Conservation (phyloP, 92 coral and sea anemone species). For the Phymanthus crucifer region DNA sequence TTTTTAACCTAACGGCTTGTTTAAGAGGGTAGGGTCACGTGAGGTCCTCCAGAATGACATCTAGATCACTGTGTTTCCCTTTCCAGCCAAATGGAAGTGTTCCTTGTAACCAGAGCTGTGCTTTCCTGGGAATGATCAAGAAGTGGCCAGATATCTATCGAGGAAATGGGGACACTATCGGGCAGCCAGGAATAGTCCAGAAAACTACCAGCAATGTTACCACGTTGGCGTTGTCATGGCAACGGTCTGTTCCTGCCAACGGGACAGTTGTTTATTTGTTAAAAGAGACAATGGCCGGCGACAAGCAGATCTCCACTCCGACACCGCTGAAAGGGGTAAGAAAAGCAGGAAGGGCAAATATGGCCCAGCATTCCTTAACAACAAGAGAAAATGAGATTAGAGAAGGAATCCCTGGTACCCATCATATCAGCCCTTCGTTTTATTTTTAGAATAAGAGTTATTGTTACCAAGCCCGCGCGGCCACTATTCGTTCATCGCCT, state of each 20-base stretch:
- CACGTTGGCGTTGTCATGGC: constrained; percentile 50
- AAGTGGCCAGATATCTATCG: constrained; percentile 14
- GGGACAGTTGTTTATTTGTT: constrained; percentile 58
- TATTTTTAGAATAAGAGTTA: too few relatives aligned
- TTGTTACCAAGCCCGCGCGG: too few relatives aligned
- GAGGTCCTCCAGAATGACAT: too few relatives aligned
- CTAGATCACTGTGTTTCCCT: neutral
- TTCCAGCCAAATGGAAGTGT: constrained; percentile 34
- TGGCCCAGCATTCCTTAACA: too few relatives aligned
- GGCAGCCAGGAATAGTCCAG: constrained; percentile 35
- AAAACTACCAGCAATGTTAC: constrained; percentile 30
- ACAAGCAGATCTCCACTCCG: neutral
- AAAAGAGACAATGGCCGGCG: constrained; percentile 35
- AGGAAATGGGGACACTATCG: constrained; percentile 23
- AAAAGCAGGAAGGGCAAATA: neutral
- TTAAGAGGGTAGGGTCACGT: too few relatives aligned
- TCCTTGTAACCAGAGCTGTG: constrained; percentile 49
- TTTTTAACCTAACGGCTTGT: too few relatives aligned
- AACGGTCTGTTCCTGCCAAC: constrained; percentile 32
- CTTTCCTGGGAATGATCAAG: constrained; percentile 25
- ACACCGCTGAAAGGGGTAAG: neutral
- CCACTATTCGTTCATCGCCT: too few relatives aligned
- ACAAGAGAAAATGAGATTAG: too few relatives aligned
- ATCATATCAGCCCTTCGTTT: too few relatives aligned
- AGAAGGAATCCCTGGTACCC: too few relatives aligned